Evolutionary conservation across 2,113 vertebrate species (phyloP).

Genomic region (Calyptommatus sinebrachiatus): DNA sequence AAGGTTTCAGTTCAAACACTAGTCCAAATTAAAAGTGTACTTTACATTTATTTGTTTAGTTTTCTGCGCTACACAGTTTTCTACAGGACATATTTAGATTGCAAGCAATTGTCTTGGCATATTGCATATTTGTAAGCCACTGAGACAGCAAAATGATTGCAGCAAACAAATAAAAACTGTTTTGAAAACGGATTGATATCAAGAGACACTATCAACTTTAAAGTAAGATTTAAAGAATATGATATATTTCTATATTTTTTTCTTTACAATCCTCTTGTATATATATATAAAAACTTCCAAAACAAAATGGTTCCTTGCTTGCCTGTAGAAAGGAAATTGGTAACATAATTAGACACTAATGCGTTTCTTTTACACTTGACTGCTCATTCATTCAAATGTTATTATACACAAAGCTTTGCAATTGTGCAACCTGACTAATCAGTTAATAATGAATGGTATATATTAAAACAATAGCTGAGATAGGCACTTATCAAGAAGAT

Average conservation of each 20-base stretch:
- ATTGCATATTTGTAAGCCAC: neutral
- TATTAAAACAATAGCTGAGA: slow-evolving; percentile 39
- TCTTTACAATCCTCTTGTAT: slow-evolving; percentile 44
- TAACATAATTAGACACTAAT: slow-evolving; percentile 76
- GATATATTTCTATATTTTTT: slow-evolving; percentile 54
- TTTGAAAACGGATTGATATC: neutral
- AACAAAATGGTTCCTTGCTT: slow-evolving; percentile 28
- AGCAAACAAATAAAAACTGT: neutral
- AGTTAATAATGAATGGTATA: slow-evolving; percentile 50
- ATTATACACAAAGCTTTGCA: slow-evolving; percentile 59
- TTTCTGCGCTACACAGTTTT: no score
- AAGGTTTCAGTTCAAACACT: no score
- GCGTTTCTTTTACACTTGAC: slow-evolving; percentile 81
- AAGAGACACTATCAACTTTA: neutral
- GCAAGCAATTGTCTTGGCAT: neutral
- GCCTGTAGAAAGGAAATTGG: slow-evolving; percentile 45
- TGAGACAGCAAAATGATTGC: neutral
- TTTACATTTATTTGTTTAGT: no score
- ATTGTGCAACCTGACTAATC: slow-evolving; percentile 53
- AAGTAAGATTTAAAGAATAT: neutral
- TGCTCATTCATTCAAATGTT: slow-evolving; percentile 75
- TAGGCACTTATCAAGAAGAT: slow-evolving; percentile 10
- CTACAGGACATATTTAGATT: neutral
- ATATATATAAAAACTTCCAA: neutral
- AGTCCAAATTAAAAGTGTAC: no score